These are phyloP conservation scores for Solen grandis DNA, from an alignment of 1,140 invertebrate species.

Conservation along the genomic window DNA sequence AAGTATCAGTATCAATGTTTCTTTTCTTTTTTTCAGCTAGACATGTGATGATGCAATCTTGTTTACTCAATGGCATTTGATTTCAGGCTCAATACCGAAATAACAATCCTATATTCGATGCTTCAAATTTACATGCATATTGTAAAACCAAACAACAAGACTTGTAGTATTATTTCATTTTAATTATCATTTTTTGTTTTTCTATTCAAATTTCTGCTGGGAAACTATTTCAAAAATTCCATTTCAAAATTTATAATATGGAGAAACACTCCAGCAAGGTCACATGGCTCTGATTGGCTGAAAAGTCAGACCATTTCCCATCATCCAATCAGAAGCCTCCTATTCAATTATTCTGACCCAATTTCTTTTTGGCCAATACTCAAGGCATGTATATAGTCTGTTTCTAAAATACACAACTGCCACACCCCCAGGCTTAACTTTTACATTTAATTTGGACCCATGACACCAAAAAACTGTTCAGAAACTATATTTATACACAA, in stretches of 20 bases:
- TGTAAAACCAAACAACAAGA: not conserved
- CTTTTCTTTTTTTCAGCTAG: no score
- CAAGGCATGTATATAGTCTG: constrained; percentile 17
- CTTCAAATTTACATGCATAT: not conserved
- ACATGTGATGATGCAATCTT: no score
- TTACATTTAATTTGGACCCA: not conserved
- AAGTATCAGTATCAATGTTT: no score
- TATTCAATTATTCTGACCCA: not conserved
- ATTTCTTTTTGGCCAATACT: not conserved
- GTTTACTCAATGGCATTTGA: no score
- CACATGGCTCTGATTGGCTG: constrained; percentile 28
- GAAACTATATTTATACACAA: not conserved
- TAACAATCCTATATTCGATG: not conserved
- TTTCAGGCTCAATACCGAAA: not conserved
- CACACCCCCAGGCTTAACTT: constrained; percentile 31
- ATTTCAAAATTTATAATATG: not conserved
- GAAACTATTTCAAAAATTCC: not conserved
- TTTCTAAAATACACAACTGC: constrained; percentile 3
- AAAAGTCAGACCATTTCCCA: constrained; percentile 32
- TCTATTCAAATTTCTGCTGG: not conserved
- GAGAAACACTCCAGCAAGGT: not conserved
- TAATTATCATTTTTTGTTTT: not conserved
- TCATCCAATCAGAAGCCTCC: constrained; percentile 48
- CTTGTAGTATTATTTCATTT: not conserved
- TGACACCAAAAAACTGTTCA: not conserved